Percentiles rank a stretch among this genome's conserved stretches.
These are phyloP conservation scores for Nicator chloris DNA, from an alignment of 2,113 vertebrate genomes.

Conservation along the genomic window DNA sequence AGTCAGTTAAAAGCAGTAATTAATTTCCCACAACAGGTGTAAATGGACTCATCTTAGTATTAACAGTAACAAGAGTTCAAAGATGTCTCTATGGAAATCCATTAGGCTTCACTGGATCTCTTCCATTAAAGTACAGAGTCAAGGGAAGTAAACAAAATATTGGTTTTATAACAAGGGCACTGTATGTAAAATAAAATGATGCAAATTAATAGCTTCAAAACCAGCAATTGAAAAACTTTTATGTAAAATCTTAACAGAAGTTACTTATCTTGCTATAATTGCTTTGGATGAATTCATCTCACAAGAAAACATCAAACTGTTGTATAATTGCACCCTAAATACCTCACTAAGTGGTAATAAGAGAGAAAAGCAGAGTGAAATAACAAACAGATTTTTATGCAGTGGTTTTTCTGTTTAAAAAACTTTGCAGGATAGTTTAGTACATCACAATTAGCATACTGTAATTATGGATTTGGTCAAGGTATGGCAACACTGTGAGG, in stretches of 20 bases:
- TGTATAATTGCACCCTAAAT: slow-evolving; percentile 58
- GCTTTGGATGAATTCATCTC: slow-evolving; percentile 21
- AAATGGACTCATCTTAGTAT: neutral
- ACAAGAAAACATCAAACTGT: slow-evolving; percentile 51
- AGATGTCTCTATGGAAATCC: neutral
- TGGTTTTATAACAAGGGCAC: neutral
- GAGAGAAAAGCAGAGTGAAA: slow-evolving; percentile 55
- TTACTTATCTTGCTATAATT: slow-evolving; percentile 23
- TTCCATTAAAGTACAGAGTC: neutral
- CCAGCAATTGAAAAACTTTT: slow-evolving; percentile 4
- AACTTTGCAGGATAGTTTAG: slow-evolving; percentile 48
- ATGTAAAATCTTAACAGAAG: slow-evolving; percentile 34
- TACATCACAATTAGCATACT: slow-evolving; percentile 64
- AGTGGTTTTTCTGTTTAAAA: slow-evolving; percentile 24
- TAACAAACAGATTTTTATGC: slow-evolving; percentile 32
- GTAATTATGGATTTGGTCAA: slow-evolving; percentile 53
- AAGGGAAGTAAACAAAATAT: neutral
- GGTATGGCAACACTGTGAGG: slow-evolving; percentile 43
- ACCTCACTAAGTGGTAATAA: slow-evolving; percentile 48
- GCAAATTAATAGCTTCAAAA: slow-evolving; percentile 26
- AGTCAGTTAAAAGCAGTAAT: slow-evolving; percentile 18
- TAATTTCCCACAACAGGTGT: neutral
- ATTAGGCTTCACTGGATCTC: neutral
- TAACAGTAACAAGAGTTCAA: neutral
- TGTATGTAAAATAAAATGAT: neutral